Conservation (phyloP, 2,888 invertebrate species). For the Busseola fusca region DNA sequence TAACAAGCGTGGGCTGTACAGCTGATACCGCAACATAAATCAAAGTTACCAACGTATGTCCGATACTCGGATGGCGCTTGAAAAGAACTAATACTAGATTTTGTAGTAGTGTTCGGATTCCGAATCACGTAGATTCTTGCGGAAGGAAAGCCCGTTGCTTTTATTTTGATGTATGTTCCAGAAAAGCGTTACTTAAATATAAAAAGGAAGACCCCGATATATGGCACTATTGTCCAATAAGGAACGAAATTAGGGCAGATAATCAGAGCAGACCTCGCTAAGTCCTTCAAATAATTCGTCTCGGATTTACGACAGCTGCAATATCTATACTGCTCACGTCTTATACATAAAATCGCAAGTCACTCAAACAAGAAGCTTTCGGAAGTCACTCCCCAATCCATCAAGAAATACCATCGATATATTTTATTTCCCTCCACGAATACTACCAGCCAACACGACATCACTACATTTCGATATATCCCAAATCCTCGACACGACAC, state of each 20-base stretch:
- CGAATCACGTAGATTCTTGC: constrained; percentile 10
- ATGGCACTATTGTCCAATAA: constrained; percentile 15
- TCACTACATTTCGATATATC: constrained; percentile 40
- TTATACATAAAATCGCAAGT: constrained; percentile 57
- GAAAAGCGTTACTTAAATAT: not conserved
- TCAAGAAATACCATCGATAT: constrained; percentile 61
- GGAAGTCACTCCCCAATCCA: constrained; percentile 62
- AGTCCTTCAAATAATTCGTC: constrained; percentile 45
- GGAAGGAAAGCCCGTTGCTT: not conserved
- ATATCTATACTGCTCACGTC: constrained; percentile 57
- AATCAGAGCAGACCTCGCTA: constrained; percentile 20
- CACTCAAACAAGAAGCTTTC: constrained; percentile 55
- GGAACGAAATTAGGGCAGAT: constrained; percentile 33
- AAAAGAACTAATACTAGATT: constrained; percentile 12
- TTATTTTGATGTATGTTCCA: constrained; percentile 5
- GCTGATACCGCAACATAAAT: constrained; percentile 43
- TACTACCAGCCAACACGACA: constrained; percentile 46
- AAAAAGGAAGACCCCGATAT: constrained; percentile 4
- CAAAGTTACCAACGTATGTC: constrained; percentile 24
- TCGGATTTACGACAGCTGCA: constrained; percentile 43
- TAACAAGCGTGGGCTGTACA: constrained; percentile 37
- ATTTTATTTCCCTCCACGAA: constrained; percentile 61
- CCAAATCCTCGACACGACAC: constrained; percentile 53
- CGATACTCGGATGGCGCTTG: constrained; percentile 10
- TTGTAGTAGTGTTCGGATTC: not conserved